These are phyloP conservation scores for Drosophila suboccidentalis DNA, from an alignment of 2,888 invertebrate species.

Conservation along the genomic window DNA sequence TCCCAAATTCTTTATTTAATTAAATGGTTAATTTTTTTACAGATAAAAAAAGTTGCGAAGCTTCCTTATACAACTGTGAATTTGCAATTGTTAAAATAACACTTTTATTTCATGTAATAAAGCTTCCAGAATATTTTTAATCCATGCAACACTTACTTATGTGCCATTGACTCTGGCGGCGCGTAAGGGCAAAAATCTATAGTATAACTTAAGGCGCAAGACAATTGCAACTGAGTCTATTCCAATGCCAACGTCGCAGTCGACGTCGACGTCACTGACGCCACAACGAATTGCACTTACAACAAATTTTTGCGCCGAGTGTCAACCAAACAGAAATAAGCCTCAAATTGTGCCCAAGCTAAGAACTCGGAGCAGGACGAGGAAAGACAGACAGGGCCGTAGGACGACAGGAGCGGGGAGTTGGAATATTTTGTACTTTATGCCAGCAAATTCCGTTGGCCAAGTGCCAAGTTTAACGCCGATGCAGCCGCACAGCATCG, in stretches of 20 bases:
- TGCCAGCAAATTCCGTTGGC: constrained; percentile 76
- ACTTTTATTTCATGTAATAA: constrained; percentile 7
- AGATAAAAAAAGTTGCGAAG: too few relatives aligned
- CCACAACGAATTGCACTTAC: constrained; percentile 79
- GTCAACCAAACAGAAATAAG: constrained; percentile 73
- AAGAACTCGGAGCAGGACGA: constrained; percentile 29
- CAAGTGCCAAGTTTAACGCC: constrained; percentile 77
- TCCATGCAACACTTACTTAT: constrained; percentile 9
- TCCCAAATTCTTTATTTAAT: too few relatives aligned
- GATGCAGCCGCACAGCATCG: constrained; percentile 60
- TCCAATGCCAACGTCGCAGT: constrained; percentile 35
- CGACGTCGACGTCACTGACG: constrained; percentile 27
- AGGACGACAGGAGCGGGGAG: constrained; percentile 28
- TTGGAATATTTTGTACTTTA: constrained; percentile 78
- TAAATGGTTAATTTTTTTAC: too few relatives aligned
- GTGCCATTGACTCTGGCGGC: constrained; percentile 44
- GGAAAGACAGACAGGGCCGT: background rate
- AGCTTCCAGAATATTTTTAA: constrained; percentile 4
- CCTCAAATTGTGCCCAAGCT: constrained; percentile 66
- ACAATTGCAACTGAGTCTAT: constrained; percentile 69
- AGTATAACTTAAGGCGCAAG: constrained; percentile 50
- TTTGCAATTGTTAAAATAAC: background rate
- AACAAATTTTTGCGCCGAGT: constrained; percentile 72
- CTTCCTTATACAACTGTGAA: too few relatives aligned
- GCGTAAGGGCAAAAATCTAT: constrained; percentile 42